Percentiles rank a stretch among this genome's conserved stretches.
Conservation (phyloP, 2,888 invertebrate species). For the Temnothorax ravouxi region DNA sequence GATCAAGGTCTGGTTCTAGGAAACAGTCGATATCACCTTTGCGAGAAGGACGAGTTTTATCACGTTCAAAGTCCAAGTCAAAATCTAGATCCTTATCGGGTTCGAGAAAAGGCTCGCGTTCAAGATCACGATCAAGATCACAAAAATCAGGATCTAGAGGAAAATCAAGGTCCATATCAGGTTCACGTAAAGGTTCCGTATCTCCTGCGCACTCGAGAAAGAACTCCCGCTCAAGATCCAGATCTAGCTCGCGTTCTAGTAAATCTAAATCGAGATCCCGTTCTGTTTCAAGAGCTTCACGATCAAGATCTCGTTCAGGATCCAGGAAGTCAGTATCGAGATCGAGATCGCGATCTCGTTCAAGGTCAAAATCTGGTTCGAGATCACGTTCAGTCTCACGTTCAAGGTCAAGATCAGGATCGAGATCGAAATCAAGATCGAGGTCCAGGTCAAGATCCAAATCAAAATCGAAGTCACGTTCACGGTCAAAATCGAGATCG, state of each 20-base stretch:
- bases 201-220: constrained; percentile 64
- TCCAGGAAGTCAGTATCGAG: constrained; percentile 60
- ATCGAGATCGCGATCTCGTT: constrained; percentile 66
- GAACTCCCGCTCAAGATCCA: constrained; percentile 60
- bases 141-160: constrained; percentile 72
- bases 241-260: constrained; percentile 59
- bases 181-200: constrained; percentile 70
- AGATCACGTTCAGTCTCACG: constrained; percentile 71
- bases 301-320: constrained; percentile 77
- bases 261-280: constrained; percentile 84
- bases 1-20: constrained; percentile 74
- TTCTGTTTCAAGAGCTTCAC: constrained; percentile 32
- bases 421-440: constrained; percentile 76
- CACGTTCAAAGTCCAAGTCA: constrained; percentile 78
- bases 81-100: constrained; percentile 78
- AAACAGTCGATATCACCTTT: constrained; percentile 74
- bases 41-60: constrained; percentile 55
- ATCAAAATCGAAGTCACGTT: constrained; percentile 74
- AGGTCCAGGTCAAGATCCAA: constrained; percentile 71
- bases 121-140: constrained; percentile 75
- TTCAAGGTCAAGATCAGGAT: constrained; percentile 76
- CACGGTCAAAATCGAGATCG: constrained; percentile 53
- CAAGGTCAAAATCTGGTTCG: constrained; percentile 72
- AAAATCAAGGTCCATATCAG: constrained; percentile 77
- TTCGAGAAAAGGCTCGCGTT: constrained; percentile 66